Evolutionary conservation across 1,140 invertebrate species (phyloP).

Genomic region (Tribolium castaneum): DNA sequence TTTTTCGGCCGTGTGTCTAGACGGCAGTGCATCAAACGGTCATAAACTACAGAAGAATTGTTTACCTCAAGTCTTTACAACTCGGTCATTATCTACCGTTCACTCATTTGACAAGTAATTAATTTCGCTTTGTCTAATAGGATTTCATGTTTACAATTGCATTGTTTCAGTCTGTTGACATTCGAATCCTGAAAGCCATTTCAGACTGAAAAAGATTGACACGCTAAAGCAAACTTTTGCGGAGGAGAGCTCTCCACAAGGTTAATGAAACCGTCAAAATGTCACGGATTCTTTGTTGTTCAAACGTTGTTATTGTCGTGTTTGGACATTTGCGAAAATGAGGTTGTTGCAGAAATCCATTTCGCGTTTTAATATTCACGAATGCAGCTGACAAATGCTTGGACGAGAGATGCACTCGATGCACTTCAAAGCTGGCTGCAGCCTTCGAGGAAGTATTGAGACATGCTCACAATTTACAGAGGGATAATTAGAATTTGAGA

Average conservation of each 20-base stretch:
- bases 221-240: neutral
- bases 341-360: slow-evolving; percentile 6
- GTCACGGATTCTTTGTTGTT: neutral
- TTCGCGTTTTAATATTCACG: slow-evolving; percentile 21
- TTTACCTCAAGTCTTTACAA: neutral
- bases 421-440: slow-evolving; percentile 1
- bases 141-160: slow-evolving; percentile 23
- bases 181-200: neutral
- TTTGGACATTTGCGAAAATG: neutral
- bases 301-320: neutral
- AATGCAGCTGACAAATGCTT: slow-evolving; percentile 23
- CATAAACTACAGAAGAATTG: neutral
- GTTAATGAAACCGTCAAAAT: neutral
- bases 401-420: slow-evolving; percentile 2
- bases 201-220: slow-evolving; percentile 2
- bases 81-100: neutral
- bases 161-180: slow-evolving; percentile 5
- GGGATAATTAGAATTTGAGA: slow-evolving; percentile 14
- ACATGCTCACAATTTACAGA: slow-evolving; percentile 27
- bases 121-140: slow-evolving; percentile 15
- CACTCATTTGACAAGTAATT: slow-evolving; percentile 8
- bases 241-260: neutral
- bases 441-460: neutral
- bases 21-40: neutral
- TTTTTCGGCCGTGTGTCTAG: neutral